A percentile compares a stretch with the other conserved stretches of the same genome.
These are phyloP conservation scores for Blastobasis lacticolella DNA, from an alignment of 2,888 invertebrate genomes.

Conservation along the genomic window DNA sequence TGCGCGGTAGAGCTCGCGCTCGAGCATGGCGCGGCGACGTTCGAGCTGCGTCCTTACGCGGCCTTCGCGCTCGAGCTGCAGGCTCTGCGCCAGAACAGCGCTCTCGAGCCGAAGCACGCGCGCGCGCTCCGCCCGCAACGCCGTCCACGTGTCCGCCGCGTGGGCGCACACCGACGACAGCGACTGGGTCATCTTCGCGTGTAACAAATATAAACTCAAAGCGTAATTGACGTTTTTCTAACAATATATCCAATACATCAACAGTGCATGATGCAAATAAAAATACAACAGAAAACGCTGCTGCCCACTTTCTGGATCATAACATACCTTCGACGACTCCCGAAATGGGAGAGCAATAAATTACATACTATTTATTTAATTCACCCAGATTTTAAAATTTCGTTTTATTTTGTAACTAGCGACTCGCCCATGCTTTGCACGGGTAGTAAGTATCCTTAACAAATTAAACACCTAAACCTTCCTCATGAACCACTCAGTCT, in stretches of 20 bases:
- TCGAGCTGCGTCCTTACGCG: slow-evolving; percentile 58
- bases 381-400: no score
- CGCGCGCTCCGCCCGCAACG: slow-evolving; percentile 50
- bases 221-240: not conserved
- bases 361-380: no score
- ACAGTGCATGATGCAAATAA: not conserved
- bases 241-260: not conserved
- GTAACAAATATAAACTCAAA: not conserved
- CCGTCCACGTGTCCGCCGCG: slow-evolving; percentile 57
- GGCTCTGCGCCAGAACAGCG: slow-evolving; percentile 50
- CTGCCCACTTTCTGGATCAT: no score
- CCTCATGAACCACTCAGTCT: no score
- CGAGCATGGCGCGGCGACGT: slow-evolving; percentile 44
- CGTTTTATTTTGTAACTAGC: no score
- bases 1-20: slow-evolving; percentile 42
- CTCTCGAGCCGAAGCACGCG: slow-evolving; percentile 55
- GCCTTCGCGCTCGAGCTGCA: slow-evolving; percentile 53
- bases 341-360: no score
- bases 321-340: no score
- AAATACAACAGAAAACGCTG: no score
- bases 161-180: slow-evolving; percentile 44
- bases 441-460: no score
- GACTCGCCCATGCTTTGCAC: no score
- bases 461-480: no score
- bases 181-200: slow-evolving; percentile 40